Evolutionary conservation across 1,140 invertebrate genomes (phyloP).

Genomic region (Sitodiplosis mosellana): DNA sequence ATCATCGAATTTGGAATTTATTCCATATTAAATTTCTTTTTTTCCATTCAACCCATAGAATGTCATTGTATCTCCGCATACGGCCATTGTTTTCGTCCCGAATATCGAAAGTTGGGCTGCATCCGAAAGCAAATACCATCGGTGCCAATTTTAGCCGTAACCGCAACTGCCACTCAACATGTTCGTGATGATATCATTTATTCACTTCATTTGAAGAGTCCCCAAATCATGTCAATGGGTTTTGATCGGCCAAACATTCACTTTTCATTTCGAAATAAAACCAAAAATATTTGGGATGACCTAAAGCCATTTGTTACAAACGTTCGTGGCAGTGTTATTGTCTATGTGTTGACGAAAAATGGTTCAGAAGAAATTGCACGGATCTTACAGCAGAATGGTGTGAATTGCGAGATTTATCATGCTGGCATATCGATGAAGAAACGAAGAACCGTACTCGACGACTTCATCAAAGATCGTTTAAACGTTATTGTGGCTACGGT

Average conservation of each 20-base stretch:
- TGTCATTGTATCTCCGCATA: constrained; percentile 63
- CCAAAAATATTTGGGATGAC: constrained; percentile 40
- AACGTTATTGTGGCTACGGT: constrained; percentile 72
- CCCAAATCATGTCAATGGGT: constrained; percentile 35
- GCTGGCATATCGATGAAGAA: constrained; percentile 30
- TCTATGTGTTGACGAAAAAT: constrained; percentile 61
- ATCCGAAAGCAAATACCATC: constrained; percentile 34
- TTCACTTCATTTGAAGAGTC: constrained; percentile 31
- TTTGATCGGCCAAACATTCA: constrained; percentile 55
- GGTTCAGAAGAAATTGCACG: constrained; percentile 26
- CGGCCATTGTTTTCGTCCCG: constrained; percentile 68
- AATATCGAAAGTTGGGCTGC: constrained; percentile 36
- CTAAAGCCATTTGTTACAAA: constrained; percentile 49
- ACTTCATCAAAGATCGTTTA: constrained; percentile 41
- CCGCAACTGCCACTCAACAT: constrained; percentile 40
- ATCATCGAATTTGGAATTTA: no score
- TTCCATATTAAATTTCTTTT: no score
- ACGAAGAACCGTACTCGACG: constrained; percentile 35
- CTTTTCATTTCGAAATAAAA: constrained; percentile 37
- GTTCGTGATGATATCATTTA: constrained; percentile 38
- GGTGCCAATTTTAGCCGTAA: constrained; percentile 49
- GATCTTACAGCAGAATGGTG: constrained; percentile 34
- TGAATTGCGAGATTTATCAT: constrained; percentile 38
- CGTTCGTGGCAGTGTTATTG: constrained; percentile 44
- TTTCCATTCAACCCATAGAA: no score